Conservation (phyloP, 23 tunicate species). For the Oikopleura vanhoeffeni region DNA sequence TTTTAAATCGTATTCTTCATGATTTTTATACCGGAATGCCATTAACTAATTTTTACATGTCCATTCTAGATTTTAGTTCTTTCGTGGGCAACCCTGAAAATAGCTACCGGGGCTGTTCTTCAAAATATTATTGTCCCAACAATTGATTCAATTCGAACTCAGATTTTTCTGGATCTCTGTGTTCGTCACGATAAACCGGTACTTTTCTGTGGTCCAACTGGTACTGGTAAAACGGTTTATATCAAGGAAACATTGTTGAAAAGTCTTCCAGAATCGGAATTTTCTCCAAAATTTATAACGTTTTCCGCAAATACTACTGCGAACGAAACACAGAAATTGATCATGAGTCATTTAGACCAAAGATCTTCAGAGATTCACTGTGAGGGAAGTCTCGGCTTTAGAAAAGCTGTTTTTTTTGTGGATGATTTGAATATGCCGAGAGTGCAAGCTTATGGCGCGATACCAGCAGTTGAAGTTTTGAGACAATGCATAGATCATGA, state of each 20-base stretch:
- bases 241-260: constrained; percentile 52
- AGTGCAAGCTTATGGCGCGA: constrained; percentile 67
- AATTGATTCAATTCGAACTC: constrained; percentile 68
- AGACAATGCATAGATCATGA: constrained; percentile 72
- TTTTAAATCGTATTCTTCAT: too few species aligned
- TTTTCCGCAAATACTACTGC: constrained; percentile 93
- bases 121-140: constrained; percentile 92
- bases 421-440: constrained; percentile 98
- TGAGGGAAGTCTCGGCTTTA: constrained; percentile 49
- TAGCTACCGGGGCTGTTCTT: constrained; percentile 58
- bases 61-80: too few species aligned
- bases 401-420: constrained; percentile 71
- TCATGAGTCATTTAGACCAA: constrained; percentile 60
- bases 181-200: constrained; percentile 47
- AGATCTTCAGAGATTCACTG: constrained; percentile 74
- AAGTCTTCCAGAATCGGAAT: constrained; percentile 46
- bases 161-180: constrained; percentile 59
- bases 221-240: constrained; percentile 90
- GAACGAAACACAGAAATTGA: constrained; percentile 79
- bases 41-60: too few species aligned
- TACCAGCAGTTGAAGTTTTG: constrained; percentile 77
- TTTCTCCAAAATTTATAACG: constrained; percentile 50
- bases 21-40: too few species aligned
- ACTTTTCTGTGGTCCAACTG: constrained; percentile 65
- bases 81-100: too few species aligned